Percentiles rank a stretch among this genome's conserved stretches.
Conservation (phyloP, 2,797 vertebrate genomes). For the Fistularia tabacaria region DNA sequence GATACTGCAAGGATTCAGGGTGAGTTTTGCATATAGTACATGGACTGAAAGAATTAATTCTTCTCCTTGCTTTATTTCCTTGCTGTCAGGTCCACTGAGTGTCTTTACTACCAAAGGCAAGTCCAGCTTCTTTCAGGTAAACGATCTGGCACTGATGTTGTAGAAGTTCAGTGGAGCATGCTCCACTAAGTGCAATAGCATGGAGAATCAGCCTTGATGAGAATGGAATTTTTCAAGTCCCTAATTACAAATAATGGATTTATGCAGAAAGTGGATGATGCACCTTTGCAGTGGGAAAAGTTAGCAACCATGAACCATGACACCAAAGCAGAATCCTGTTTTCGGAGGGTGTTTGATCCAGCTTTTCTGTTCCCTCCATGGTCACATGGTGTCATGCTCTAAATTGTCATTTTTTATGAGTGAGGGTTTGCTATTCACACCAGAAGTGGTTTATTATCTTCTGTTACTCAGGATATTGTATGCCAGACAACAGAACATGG, state of each 20-base stretch:
- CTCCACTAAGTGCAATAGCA: slow-evolving; percentile 21
- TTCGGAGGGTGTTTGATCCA: not conserved
- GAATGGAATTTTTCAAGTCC: slow-evolving; percentile 19
- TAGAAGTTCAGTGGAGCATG: slow-evolving; percentile 13
- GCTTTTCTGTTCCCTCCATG: slow-evolving; percentile 18
- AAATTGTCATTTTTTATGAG: no score
- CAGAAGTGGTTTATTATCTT: no score
- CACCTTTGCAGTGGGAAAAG: slow-evolving; percentile 32
- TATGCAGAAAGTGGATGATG: slow-evolving; percentile 33
- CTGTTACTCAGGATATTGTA: no score
- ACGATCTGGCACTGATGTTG: slow-evolving; percentile 19
- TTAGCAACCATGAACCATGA: slow-evolving; percentile 30
- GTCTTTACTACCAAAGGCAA: slow-evolving; percentile 3
- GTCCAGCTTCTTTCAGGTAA: slow-evolving; percentile 18
- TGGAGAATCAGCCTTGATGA: slow-evolving; percentile 23
- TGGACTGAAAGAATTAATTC: slow-evolving; percentile 8
- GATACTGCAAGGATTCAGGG: no score
- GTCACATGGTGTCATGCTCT: slow-evolving; percentile 7
- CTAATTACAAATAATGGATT: slow-evolving; percentile 48
- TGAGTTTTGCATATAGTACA: not conserved
- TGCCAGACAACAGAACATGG: no score
- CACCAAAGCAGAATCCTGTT: not conserved
- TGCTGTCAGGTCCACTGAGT: slow-evolving; percentile 9
- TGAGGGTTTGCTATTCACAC: no score
- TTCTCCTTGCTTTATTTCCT: not conserved